Conservation (phyloP, 2,888 invertebrate genomes). For the Pachliopta kotzebuea region DNA sequence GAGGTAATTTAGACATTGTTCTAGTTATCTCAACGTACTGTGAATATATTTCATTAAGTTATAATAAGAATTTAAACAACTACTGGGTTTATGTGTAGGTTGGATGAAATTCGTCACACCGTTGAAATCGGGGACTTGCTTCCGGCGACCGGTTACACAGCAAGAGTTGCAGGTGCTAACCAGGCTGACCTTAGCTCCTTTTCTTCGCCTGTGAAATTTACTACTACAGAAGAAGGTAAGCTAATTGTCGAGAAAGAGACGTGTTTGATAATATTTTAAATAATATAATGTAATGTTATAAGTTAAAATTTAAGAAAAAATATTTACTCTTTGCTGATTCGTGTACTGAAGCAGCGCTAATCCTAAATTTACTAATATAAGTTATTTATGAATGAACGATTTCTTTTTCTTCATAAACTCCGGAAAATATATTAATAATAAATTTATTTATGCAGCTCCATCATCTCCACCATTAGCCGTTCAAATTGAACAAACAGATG, state of each 20-base stretch:
- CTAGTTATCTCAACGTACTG: neutral
- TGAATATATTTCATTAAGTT: neutral
- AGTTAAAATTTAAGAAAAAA: neutral
- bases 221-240: conserved; percentile 73
- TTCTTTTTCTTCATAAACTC: too few relatives aligned
- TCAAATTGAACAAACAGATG: conserved; percentile 67
- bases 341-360: too few relatives aligned
- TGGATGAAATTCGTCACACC: conserved; percentile 64
- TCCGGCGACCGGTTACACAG: conserved; percentile 67
- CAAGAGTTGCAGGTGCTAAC: conserved; percentile 70
- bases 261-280: neutral
- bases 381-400: neutral
- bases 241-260: neutral
- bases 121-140: conserved; percentile 65
- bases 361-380: neutral
- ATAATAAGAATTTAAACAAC: neutral
- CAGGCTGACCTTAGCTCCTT: conserved; percentile 70
- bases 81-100: conserved; percentile 40
- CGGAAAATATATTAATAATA: neutral
- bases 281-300: neutral
- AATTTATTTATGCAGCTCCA: conserved; percentile 51
- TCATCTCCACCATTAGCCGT: conserved; percentile 70
- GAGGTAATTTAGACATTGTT: conserved; percentile 47
- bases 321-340: too few relatives aligned
- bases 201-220: conserved; percentile 66